A percentile compares a stretch with the other conserved stretches of the same genome.
Evolutionary conservation across 2,113 vertebrate species (phyloP).

Genomic region (Nibea coibor): DNA sequence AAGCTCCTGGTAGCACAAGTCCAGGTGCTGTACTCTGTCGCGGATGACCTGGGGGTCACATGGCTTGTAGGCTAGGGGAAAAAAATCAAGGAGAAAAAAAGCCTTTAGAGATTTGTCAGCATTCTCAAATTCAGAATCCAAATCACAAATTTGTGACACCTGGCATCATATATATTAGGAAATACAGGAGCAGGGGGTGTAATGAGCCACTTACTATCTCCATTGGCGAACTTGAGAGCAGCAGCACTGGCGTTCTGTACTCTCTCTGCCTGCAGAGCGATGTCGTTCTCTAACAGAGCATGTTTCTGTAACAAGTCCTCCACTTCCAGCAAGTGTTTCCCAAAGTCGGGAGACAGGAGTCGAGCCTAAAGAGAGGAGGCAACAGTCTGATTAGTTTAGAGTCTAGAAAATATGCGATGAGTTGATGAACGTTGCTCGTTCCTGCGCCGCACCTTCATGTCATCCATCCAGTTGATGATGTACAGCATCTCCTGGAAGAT

Average conservation of each 20-base stretch:
- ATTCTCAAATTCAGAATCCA: no score
- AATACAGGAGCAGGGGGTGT: neutral
- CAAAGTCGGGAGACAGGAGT: conserved; percentile 89
- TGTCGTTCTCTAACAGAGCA: conserved; percentile 90
- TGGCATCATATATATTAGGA: neutral
- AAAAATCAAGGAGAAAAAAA: neutral
- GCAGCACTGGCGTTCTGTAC: conserved; percentile 85
- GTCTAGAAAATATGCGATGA: neutral
- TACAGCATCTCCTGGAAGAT: conserved; percentile 98
- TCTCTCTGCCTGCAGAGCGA: conserved; percentile 92
- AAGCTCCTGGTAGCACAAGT: conserved; percentile 90
- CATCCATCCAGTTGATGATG: conserved; percentile 97
- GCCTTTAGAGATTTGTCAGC: no score
- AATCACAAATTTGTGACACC: no score
- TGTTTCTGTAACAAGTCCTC: conserved; percentile 97
- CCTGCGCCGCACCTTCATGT: conserved; percentile 89
- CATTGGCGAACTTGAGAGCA: conserved; percentile 88
- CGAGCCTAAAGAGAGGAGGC: conserved; percentile 80
- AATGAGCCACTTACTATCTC: conserved; percentile 85
- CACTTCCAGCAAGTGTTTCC: conserved; percentile 95
- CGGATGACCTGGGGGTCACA: conserved; percentile 94
- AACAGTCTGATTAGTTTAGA: neutral
- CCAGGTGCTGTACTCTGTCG: conserved; percentile 92
- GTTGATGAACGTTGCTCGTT: neutral
- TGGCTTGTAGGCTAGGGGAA: conserved; percentile 91